Evolutionary conservation across 1,140 invertebrate genomes (phyloP), one percentile per base, ranked within the genome.

Genomic region (Lordiphosa mommai): DNA sequence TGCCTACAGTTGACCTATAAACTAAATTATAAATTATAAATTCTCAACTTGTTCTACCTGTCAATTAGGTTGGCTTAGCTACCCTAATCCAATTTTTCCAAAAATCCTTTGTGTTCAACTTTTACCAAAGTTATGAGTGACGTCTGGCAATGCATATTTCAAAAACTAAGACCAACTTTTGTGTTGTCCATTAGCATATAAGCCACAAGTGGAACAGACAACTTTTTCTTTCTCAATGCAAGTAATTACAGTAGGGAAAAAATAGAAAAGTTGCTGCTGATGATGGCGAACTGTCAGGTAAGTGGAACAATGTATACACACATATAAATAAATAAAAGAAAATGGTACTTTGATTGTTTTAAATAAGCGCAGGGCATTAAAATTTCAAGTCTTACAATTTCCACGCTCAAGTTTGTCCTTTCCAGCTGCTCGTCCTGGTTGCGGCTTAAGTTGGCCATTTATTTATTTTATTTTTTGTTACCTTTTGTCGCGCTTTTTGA

Each of bases 291-390:
- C 10, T 41, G 49, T 40, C 68, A 80, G 76, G 70, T 80, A 79
- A 79, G 56, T 80, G 63, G 74, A 65, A 32, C 74, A 79, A 23
- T 67, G 55, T 53, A 61, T 59, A 60, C 60, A 43, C 60, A 43
- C 17, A 56, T 38, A 67, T 72, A 68, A 77, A 77, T 72, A 74
- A 80, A 69, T 80, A 80, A 74, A 48, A 40, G 59, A 64, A 64
- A 60, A 52, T 52, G 48, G 16, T 40, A 33, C 55, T 68, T 43
- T 67, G 65, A 68, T 68, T 68, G 65, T 68, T 68, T 68, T 68
- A 67, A 68, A 68, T 68, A 68, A 68, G 63, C 65, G 55, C 51
- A 34, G 12, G 33, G 65, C 14, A 68, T 68, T 68, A 60, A 48
- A 68, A 68, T 68, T 68, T 68, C 47, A 67, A 60, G 55, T 44